Percentiles rank a stretch among this genome's conserved stretches.
Evolutionary conservation across 2,888 invertebrate genomes (phyloP).

Genomic region (Anoplius nigerrimus): DNA sequence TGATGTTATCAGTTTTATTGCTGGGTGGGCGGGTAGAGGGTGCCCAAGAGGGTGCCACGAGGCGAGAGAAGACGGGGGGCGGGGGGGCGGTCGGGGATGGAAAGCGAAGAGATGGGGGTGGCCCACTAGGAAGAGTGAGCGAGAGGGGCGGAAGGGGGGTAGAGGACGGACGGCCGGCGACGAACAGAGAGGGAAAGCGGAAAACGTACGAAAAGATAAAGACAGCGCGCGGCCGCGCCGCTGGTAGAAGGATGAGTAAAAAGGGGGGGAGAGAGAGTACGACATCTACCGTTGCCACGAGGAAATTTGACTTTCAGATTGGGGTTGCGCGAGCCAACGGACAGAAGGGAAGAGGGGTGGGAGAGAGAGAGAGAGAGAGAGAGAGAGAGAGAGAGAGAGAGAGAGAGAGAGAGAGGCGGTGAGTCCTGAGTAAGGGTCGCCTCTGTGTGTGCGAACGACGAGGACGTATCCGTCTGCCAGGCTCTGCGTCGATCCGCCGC

Average conservation of each 20-base stretch:
- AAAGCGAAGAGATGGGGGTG: too few relatives aligned
- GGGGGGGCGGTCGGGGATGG: constrained; percentile 18
- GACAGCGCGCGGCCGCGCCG: constrained; percentile 1
- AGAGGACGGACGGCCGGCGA: constrained; percentile 17
- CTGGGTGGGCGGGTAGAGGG: constrained; percentile 31
- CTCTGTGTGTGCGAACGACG: neutral
- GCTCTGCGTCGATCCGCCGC: constrained; percentile 35
- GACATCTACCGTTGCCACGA: constrained; percentile 60
- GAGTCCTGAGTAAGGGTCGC: constrained; percentile 42
- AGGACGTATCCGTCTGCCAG: neutral
- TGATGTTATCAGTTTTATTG: constrained; percentile 72
- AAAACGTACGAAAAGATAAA: too few relatives aligned
- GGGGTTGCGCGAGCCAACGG: constrained; percentile 59
- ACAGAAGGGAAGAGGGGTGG: constrained; percentile 28
- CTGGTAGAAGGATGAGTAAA: constrained; percentile 1
- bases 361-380: constrained; percentile 22
- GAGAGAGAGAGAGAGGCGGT: constrained; percentile 37
- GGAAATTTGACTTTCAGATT: constrained; percentile 72
- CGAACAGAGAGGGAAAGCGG: constrained; percentile 6
- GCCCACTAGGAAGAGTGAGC: neutral
- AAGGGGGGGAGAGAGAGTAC: constrained; percentile 32
- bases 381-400: constrained; percentile 31
- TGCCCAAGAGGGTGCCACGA: constrained; percentile 4
- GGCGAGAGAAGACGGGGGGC: constrained; percentile 16
- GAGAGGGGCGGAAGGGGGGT: constrained; percentile 9